Evolutionary conservation across 2,797 vertebrate species (phyloP).

Genomic region (Enteromius fasciolatus): DNA sequence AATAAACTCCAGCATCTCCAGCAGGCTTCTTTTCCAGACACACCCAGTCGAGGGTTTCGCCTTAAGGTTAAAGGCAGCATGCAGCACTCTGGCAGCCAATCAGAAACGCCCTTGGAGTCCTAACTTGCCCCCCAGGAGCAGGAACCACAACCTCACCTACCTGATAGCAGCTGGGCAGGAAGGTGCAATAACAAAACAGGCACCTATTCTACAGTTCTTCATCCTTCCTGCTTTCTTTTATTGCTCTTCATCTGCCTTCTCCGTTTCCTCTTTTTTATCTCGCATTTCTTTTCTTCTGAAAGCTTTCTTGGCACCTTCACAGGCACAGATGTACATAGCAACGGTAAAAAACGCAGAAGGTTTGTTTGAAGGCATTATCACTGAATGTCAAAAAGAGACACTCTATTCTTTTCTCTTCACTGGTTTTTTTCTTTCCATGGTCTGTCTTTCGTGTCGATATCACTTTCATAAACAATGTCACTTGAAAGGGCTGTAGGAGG

Average conservation of each 20-base stretch:
- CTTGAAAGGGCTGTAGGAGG: conserved; percentile 56
- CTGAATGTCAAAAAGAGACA: conserved; percentile 49
- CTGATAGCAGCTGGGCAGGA: conserved; percentile 52
- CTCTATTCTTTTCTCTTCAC: conserved; percentile 37
- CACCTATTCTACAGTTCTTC: conserved; percentile 29
- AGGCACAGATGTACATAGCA: conserved; percentile 24
- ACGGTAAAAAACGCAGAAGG: conserved; percentile 30
- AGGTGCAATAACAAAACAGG: conserved; percentile 50
- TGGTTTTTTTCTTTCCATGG: conserved; percentile 30
- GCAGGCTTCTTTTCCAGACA: conserved; percentile 32
- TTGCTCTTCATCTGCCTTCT: conserved; percentile 4
- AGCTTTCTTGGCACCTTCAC: conserved; percentile 33
- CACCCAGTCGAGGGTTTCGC: neutral
- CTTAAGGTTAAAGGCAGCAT: conserved; percentile 26
- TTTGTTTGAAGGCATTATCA: conserved; percentile 59
- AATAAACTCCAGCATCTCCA: conserved; percentile 4
- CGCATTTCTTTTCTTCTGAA: conserved; percentile 12
- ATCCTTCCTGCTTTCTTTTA: conserved; percentile 7
- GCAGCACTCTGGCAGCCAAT: conserved; percentile 50
- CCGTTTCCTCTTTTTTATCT: conserved; percentile 33
- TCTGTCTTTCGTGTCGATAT: conserved; percentile 49
- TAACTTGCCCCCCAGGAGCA: conserved; percentile 40
- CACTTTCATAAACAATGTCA: conserved; percentile 57
- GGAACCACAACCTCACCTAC: conserved; percentile 40
- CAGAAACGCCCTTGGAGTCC: conserved; percentile 39